Evolutionary conservation across 1,140 invertebrate genomes (phyloP).

Genomic region (Drosophila fuyamai): DNA sequence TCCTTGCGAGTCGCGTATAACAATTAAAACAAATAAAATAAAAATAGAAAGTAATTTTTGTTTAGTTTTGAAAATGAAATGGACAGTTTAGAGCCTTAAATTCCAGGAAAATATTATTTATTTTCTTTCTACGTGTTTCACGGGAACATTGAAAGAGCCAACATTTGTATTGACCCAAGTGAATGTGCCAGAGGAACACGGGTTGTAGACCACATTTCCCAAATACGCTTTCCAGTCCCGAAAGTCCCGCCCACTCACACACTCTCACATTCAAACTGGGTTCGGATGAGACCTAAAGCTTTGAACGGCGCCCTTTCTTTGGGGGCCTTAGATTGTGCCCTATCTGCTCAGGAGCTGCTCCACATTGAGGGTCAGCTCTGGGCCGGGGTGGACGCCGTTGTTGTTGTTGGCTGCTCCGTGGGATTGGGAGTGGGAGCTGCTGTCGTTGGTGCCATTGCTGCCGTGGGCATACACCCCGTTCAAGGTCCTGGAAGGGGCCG

Average conservation of each 20-base stretch:
- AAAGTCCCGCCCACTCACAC: not conserved
- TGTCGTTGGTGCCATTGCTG: conserved; percentile 16
- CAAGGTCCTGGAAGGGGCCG: conserved; percentile 68
- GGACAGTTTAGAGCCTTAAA: no score
- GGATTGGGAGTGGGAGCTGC: conserved; percentile 32
- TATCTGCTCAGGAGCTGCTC: conserved; percentile 81
- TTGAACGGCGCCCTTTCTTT: conserved; percentile 26
- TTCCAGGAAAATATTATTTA: no score
- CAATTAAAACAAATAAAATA: no score
- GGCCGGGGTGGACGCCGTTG: conserved; percentile 33
- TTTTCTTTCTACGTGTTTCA: no score
- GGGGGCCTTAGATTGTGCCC: conserved; percentile 75
- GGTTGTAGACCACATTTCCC: not conserved
- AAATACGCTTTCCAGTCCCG: not conserved
- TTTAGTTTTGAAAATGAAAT: no score
- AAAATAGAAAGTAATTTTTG: no score
- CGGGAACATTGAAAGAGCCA: no score
- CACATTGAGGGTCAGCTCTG: conserved; percentile 75
- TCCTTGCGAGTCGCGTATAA: no score
- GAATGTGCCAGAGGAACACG: not conserved
- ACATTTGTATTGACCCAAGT: no score
- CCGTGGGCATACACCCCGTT: conserved; percentile 61
- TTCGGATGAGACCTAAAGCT: conserved; percentile 63
- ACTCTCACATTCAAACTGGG: conserved; percentile 16
- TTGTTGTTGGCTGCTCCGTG: conserved; percentile 27